A percentile compares a stretch with the other conserved stretches of the same genome.
Evolutionary conservation across 1,140 invertebrate genomes (phyloP).

Genomic region (Galleria mellonella): DNA sequence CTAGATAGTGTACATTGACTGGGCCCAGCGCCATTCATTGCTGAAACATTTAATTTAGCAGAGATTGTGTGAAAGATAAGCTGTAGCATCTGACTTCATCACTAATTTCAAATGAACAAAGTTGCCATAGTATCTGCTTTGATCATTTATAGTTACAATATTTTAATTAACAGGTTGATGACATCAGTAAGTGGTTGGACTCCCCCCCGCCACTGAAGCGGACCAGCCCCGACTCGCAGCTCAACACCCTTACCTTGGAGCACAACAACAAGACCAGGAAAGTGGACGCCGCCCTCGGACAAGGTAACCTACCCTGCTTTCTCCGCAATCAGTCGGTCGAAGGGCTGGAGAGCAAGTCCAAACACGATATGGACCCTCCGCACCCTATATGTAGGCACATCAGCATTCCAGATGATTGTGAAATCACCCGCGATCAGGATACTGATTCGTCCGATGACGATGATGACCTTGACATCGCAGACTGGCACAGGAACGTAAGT

Average conservation of each 20-base stretch:
- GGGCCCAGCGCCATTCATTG: no score
- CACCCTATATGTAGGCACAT: slow-evolving; percentile 48
- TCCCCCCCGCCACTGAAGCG: slow-evolving; percentile 43
- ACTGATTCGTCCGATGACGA: slow-evolving; percentile 47
- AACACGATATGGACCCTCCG: slow-evolving; percentile 26
- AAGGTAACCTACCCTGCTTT: slow-evolving; percentile 36
- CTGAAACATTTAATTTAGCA: no score
- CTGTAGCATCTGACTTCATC: no score
- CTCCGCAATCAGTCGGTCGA: slow-evolving; percentile 66
- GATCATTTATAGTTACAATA: no score
- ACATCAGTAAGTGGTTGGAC: slow-evolving; percentile 66
- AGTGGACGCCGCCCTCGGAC: background rate
- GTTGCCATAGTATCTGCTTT: no score
- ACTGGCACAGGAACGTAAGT: background rate
- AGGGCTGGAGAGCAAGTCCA: slow-evolving; percentile 49
- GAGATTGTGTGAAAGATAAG: no score
- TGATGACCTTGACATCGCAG: background rate
- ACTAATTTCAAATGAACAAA: no score
- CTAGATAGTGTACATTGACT: no score
- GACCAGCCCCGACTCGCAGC: slow-evolving; percentile 35
- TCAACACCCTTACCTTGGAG: slow-evolving; percentile 14
- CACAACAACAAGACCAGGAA: slow-evolving; percentile 1
- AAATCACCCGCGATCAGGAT: slow-evolving; percentile 21
- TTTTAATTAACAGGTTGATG: slow-evolving; percentile 44
- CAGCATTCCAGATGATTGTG: slow-evolving; percentile 44